Percentiles rank a stretch among this genome's conserved stretches.
Conservation (phyloP, 2,113 vertebrate genomes). For the Sclerurus mexicanus region DNA sequence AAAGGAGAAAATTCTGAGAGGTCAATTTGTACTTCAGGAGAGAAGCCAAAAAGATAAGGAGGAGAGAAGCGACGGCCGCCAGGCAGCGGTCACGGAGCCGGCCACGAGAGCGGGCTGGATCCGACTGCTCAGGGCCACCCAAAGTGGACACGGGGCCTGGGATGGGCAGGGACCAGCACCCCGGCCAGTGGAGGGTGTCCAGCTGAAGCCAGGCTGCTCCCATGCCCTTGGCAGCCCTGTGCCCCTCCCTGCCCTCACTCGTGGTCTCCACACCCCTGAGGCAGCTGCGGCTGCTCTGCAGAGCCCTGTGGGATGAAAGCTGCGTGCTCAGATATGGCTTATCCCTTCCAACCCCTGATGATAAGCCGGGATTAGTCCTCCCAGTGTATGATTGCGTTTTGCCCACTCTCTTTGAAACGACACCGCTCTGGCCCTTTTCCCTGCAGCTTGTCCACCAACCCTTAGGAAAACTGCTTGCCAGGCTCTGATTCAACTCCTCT, state of each 20-base stretch:
- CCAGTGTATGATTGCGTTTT: slow-evolving; percentile 26
- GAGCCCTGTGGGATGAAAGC: slow-evolving; percentile 58
- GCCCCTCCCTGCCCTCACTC: accelerated
- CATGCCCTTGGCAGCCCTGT: neutral
- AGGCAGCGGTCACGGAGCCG: accelerated
- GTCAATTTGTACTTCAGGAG: slow-evolving; percentile 71
- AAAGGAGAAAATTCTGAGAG: slow-evolving; percentile 68
- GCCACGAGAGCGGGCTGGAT: accelerated
- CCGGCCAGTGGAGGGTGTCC: neutral
- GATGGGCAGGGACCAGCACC: neutral
- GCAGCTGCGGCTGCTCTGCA: neutral
- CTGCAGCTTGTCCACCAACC: neutral
- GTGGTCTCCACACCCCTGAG: accelerated
- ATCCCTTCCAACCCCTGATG: slow-evolving; percentile 55
- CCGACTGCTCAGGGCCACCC: accelerated
- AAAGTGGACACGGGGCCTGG: accelerated
- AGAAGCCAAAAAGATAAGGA: slow-evolving; percentile 36
- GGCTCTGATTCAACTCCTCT: neutral
- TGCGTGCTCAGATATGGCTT: slow-evolving; percentile 58
- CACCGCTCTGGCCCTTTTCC: neutral
- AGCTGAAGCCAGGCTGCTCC: neutral
- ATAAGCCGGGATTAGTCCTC: slow-evolving; percentile 57
- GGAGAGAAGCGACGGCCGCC: neutral
- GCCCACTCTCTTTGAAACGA: slow-evolving; percentile 38
- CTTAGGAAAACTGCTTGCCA: neutral